phyloP scores from a whole-genome alignment of 2,113 vertebrate species.

The Amphiprion percula region DNA sequence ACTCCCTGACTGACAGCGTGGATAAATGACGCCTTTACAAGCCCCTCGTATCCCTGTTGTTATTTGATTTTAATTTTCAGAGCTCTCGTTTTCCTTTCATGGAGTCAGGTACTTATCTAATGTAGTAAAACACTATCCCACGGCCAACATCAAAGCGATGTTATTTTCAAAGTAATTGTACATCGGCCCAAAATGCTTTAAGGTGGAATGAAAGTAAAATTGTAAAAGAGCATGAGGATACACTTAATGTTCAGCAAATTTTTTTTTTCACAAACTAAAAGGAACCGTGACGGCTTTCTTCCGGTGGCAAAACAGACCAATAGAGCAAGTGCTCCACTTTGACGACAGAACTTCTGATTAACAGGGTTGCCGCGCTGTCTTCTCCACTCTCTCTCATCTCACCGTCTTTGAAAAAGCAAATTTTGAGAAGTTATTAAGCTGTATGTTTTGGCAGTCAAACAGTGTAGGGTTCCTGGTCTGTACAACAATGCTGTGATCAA shows the following conservation, averaged over 20 bases:
- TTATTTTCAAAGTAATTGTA: constrained; percentile 20
- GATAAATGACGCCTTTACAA: constrained; percentile 38
- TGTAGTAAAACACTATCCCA: constrained; percentile 25
- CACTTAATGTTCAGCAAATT: neutral
- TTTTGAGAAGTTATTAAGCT: constrained; percentile 5
- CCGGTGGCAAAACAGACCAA: neutral
- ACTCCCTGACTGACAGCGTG: constrained; percentile 13
- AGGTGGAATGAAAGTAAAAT: constrained; percentile 11
- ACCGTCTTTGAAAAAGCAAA: constrained; percentile 9
- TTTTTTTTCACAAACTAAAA: neutral
- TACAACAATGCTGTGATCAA: constrained; percentile 57
- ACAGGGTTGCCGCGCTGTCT: neutral
- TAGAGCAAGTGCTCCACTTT: constrained; percentile 3
- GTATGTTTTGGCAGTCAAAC: neutral
- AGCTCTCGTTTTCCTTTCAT: constrained; percentile 23
- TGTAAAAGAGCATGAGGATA: neutral
- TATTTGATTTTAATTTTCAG: constrained; percentile 23
- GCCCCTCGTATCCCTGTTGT: neutral
- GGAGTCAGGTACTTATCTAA: constrained; percentile 13
- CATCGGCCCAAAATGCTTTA: constrained; percentile 9
- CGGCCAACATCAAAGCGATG: neutral
- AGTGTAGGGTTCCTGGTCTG: neutral
- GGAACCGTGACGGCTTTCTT: neutral
- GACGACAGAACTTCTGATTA: constrained; percentile 3
- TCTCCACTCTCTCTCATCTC: neutral